A percentile compares a stretch with the other conserved stretches of the same genome.
phyloP scores from a whole-genome alignment of 2,797 vertebrate genomes.

The Tadarida brasiliensis region DNA sequence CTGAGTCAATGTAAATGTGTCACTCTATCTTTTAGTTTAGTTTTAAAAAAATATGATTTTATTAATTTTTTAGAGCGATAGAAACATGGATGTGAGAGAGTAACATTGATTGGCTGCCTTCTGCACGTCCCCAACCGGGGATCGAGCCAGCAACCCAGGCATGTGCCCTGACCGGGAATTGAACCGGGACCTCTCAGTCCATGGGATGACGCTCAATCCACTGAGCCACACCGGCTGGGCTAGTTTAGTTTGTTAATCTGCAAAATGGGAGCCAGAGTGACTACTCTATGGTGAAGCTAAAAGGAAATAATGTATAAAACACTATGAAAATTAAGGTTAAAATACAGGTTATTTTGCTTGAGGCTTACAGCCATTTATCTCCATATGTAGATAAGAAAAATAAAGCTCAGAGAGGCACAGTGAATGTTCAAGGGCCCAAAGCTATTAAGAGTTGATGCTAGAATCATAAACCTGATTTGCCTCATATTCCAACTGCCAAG shows the following conservation, averaged over 20 bases:
- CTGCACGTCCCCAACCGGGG: too few relatives aligned
- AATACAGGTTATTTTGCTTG: slow-evolving; percentile 2
- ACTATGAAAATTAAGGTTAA: slow-evolving; percentile 10
- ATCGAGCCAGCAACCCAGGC: too few relatives aligned
- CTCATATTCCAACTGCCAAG: neutral
- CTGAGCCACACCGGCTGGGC: too few relatives aligned
- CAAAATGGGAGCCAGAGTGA: slow-evolving; percentile 35
- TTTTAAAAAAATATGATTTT: neutral
- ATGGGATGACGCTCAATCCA: too few relatives aligned
- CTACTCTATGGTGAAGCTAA: neutral
- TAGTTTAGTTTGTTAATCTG: neutral
- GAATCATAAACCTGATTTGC: neutral
- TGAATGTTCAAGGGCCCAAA: neutral
- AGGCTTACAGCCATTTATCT: neutral
- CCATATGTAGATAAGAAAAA: neutral
- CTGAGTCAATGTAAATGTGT: neutral
- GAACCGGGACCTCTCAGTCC: too few relatives aligned
- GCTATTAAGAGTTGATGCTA: neutral
- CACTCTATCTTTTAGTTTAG: neutral
- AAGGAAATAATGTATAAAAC: slow-evolving; percentile 24
- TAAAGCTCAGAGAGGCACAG: neutral
- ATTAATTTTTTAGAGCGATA: neutral
- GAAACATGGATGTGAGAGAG: too few relatives aligned
- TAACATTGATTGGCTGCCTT: too few relatives aligned
- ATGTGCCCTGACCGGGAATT: too few relatives aligned